These are phyloP conservation scores for Eumacrocentrus americanus DNA, from an alignment of 2,888 invertebrate species.

Conservation along the genomic window DNA sequence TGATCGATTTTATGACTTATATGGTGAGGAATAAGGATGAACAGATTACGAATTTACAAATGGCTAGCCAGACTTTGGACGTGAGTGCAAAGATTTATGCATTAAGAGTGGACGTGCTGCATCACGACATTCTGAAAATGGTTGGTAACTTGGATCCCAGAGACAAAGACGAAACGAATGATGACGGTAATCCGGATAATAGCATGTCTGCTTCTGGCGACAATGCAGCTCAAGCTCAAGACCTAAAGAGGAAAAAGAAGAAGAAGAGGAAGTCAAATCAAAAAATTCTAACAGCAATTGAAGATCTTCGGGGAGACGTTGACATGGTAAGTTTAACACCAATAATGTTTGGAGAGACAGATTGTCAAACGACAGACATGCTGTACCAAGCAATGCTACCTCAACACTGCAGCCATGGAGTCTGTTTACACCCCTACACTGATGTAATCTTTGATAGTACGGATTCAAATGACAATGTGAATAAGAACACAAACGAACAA, in stretches of 20 bases:
- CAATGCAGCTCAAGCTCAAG: conserved; percentile 1
- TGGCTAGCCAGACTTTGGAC: conserved; percentile 85
- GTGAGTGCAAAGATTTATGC: conserved; percentile 90
- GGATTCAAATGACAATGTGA: neutral
- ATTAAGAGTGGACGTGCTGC: conserved; percentile 83
- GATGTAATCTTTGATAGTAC: conserved; percentile 46
- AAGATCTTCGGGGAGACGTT: conserved; percentile 38
- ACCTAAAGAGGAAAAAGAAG: conserved; percentile 14
- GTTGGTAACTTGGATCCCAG: conserved; percentile 70
- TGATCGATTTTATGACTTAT: conserved; percentile 84
- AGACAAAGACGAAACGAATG: conserved; percentile 42
- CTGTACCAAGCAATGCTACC: conserved; percentile 47
- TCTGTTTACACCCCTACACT: conserved; percentile 41
- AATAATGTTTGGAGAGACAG: conserved; percentile 41
- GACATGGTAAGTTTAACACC: conserved; percentile 38
- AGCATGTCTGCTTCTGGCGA: too few species aligned
- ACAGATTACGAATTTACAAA: conserved; percentile 75
- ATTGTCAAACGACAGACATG: conserved; percentile 49
- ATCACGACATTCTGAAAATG: conserved; percentile 81
- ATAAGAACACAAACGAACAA: neutral
- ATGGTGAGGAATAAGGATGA: conserved; percentile 75
- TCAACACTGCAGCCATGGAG: conserved; percentile 38
- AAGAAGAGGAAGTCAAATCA: conserved; percentile 39
- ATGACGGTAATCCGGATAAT: conserved; percentile 41
- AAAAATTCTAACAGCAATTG: conserved; percentile 37